phyloP scores from a whole-genome alignment of 1,140 invertebrate genomes.

The Drosophila kohkoa region DNA sequence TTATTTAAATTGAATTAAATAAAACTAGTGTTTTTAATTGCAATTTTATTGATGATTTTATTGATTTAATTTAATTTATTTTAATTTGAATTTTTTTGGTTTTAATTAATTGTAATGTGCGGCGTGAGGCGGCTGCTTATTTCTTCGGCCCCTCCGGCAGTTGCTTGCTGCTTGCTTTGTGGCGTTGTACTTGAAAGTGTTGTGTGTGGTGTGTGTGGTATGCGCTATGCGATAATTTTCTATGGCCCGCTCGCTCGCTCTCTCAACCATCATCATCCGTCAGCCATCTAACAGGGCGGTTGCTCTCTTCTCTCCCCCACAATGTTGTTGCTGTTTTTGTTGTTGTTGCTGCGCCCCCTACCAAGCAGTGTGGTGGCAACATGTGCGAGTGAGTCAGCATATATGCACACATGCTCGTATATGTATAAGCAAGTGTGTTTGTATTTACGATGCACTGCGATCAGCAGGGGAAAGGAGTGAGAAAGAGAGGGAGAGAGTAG shows the following conservation, averaged over 20 bases:
- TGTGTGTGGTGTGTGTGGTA: slow-evolving; percentile 50
- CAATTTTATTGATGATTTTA: slow-evolving; percentile 37
- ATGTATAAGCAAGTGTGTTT: background rate
- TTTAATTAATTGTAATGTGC: slow-evolving; percentile 61
- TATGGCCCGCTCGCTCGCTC: slow-evolving; percentile 56
- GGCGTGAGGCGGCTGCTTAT: slow-evolving; percentile 56
- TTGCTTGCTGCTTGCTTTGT: slow-evolving; percentile 63
- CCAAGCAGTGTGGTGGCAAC: slow-evolving; percentile 44
- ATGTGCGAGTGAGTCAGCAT: slow-evolving; percentile 64
- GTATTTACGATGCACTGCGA: slow-evolving; percentile 33
- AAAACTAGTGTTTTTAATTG: slow-evolving; percentile 56
- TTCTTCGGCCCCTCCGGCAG: slow-evolving; percentile 64
- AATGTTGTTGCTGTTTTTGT: slow-evolving; percentile 17
- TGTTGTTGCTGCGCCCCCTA: slow-evolving; percentile 31
- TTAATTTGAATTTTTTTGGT: slow-evolving; percentile 45
- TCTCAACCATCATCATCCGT: slow-evolving; percentile 7
- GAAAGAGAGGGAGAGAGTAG: slow-evolving; percentile 25
- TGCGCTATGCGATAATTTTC: slow-evolving; percentile 52
- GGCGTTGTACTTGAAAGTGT: slow-evolving; percentile 78
- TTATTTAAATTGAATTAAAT: slow-evolving; percentile 74
- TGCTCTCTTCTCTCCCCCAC: slow-evolving; percentile 23
- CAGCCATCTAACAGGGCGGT: background rate
- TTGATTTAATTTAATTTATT: slow-evolving; percentile 44
- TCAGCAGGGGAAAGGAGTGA: slow-evolving; percentile 10
- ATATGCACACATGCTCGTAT: slow-evolving; percentile 24